Base-by-base conservation (phyloP, 2,797 vertebrate species). In the Syngnathus rostellatus region DNA sequence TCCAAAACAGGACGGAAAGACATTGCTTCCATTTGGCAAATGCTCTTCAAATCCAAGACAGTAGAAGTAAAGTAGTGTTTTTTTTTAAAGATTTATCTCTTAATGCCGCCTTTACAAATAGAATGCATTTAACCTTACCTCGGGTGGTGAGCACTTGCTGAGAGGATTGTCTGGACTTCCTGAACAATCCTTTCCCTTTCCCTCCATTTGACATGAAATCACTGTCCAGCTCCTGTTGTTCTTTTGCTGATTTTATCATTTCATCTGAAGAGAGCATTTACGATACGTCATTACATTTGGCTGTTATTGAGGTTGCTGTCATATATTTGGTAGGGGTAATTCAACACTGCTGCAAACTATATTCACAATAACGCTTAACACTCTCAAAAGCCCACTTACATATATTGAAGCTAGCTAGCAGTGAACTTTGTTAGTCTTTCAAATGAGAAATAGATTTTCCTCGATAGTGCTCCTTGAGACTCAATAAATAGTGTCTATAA, bases 161-260 rank as follows among this genome's bases (percentile, higher is more conserved):
- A 14, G 95, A 91, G 54, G 91, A 25, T 9, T 92, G 93, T 68
- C 84, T 88, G 64, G 90, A 87, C 87, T 91, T 94, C 73, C 79
- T 92, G 77, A 97, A 94, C 57, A 97, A 76, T 65, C 90, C 87
- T 69, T 85, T 88, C 39, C 69, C 21, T 69, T 86, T 91, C 3
- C 85, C 88, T 75, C 91, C 91, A 65, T 91, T 91, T 0, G 67
- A n/a, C 78, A 88, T 85, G 71, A 93, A 88, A 3, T 91, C 94
- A 3, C 89, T 90, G 72, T 98, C 95, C 68, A 94, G 75, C 0
- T 82, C 90, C 77, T 92, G 63, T 63, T 95, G 94, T 72, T 96
- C 95, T 82, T 88, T 87, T n/a, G 93, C 93, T 74, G 95, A 82
- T 72, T 89, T 95, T 72, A 94, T 78, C 69, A 91, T 86, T 81